phyloP scores from a whole-genome alignment of 2,113 vertebrate genomes.

The Elephantulus edwardii region DNA sequence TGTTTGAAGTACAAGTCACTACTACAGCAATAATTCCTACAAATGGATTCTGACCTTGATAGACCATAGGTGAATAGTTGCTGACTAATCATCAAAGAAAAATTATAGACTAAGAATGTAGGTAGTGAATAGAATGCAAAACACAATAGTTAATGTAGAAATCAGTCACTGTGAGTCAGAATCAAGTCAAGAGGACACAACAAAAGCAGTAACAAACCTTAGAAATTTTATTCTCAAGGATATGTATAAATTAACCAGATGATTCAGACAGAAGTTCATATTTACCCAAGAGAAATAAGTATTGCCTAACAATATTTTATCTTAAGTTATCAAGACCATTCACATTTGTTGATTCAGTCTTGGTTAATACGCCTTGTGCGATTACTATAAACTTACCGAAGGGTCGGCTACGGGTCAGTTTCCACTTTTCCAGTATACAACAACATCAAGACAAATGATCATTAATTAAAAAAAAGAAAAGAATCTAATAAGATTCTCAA shows the following conservation, averaged over 20 bases:
- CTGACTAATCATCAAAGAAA: not conserved
- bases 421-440: no score
- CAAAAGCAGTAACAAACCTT: not conserved
- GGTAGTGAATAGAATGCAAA: not conserved
- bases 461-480: not conserved
- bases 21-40: not conserved
- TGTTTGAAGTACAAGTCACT: accelerated
- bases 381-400: no score
- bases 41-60: not conserved
- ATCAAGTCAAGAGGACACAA: not conserved
- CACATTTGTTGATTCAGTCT: not conserved
- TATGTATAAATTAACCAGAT: not conserved
- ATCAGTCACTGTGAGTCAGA: not conserved
- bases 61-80: accelerated
- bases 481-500: not conserved
- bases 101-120: not conserved
- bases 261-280: not conserved
- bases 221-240: not conserved
- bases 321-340: not conserved
- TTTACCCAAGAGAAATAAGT: not conserved
- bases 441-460: no score
- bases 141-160: not conserved
- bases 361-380: not conserved
- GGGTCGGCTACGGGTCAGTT: no score
- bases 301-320: not conserved